These are phyloP conservation scores for Amblyraja radiata DNA, from an alignment of 2,797 vertebrate species.

Conservation along the genomic window DNA sequence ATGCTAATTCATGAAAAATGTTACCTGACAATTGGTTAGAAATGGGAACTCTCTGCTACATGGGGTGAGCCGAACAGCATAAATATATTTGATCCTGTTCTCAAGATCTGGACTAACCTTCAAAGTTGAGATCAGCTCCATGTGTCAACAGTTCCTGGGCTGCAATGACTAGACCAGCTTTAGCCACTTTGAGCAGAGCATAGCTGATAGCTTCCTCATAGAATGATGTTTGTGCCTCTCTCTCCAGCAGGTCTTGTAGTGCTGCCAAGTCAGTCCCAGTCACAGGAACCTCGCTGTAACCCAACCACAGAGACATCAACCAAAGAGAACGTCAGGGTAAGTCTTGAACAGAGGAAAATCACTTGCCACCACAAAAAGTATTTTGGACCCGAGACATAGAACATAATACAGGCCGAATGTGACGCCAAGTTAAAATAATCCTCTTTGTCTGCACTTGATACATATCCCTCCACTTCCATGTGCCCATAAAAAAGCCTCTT, in stretches of 20 bases:
- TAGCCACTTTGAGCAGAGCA: conserved; percentile 74
- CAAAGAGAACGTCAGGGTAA: not conserved
- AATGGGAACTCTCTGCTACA: not conserved
- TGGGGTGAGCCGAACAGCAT: not conserved
- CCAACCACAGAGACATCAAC: not conserved
- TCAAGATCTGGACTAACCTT: conserved; percentile 60
- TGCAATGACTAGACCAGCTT: conserved; percentile 63
- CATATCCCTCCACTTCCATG: too few relatives aligned
- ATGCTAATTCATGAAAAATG: not conserved
- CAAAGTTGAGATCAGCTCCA: conserved; percentile 79
- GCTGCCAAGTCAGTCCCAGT: conserved; percentile 48
- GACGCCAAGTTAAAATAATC: too few relatives aligned
- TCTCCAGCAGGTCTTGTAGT: conserved; percentile 69
- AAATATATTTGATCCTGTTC: not conserved
- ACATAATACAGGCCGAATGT: too few relatives aligned
- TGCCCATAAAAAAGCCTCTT: too few relatives aligned
- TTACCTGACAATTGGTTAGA: not conserved
- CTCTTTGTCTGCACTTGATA: too few relatives aligned
- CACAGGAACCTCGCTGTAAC: conserved; percentile 44
- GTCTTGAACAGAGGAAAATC: not conserved
- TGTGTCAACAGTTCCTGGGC: conserved; percentile 71
- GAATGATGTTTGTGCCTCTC: conserved; percentile 69
- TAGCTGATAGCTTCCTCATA: conserved; percentile 83
- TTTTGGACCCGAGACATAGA: too few relatives aligned
- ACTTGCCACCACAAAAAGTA: not conserved